phyloP scores from a whole-genome alignment of 2,888 invertebrate genomes.

The Synanthedon tipuliformis region DNA sequence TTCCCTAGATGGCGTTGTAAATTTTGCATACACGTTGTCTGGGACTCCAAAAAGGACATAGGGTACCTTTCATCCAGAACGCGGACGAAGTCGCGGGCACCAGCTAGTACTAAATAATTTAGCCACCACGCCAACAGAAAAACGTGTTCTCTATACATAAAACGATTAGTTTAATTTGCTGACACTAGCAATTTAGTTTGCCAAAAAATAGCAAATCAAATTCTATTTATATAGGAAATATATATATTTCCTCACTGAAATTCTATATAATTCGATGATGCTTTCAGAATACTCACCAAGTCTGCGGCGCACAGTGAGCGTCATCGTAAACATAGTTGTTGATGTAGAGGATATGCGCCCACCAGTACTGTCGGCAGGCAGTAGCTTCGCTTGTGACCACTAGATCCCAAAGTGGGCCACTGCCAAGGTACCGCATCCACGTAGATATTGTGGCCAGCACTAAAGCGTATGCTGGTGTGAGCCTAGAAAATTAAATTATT shows the following conservation, averaged over 20 bases:
- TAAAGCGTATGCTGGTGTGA: constrained; percentile 49
- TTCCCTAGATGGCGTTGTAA: no score
- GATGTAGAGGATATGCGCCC: constrained; percentile 54
- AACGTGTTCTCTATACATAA: no score
- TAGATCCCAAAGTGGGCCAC: constrained; percentile 48
- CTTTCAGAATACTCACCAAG: constrained; percentile 27
- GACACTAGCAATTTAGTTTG: no score
- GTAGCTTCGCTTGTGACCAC: constrained; percentile 34
- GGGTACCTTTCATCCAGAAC: no score
- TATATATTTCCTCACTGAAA: not conserved
- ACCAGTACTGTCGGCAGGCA: constrained; percentile 55
- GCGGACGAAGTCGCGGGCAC: no score
- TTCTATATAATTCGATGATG: not conserved
- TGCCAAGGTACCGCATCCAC: constrained; percentile 35
- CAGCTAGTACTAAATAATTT: no score
- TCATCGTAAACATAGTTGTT: constrained; percentile 53
- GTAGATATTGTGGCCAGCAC: constrained; percentile 40
- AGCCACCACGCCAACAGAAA: no score
- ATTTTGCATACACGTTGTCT: no score
- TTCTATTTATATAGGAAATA: no score
- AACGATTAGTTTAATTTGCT: no score
- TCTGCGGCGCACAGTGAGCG: constrained; percentile 35
- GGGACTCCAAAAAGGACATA: no score
- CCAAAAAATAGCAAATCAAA: no score
- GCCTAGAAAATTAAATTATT: constrained; percentile 19